These are phyloP conservation scores for Pammene fasciana DNA, from an alignment of 2,888 invertebrate species.

Conservation along the genomic window DNA sequence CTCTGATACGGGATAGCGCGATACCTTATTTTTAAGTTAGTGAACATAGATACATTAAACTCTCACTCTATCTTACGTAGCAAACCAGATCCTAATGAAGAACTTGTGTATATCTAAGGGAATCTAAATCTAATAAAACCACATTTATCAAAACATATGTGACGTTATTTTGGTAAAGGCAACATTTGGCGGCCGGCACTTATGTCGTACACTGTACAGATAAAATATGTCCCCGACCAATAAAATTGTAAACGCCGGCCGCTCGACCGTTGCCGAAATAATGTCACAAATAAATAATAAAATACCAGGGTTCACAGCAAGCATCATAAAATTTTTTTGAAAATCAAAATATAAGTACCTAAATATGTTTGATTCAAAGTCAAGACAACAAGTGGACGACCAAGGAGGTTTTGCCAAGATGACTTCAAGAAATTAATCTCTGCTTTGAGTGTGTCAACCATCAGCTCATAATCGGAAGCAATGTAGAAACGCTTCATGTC, in stretches of 20 bases:
- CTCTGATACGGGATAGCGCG: not conserved
- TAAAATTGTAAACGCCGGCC: no score
- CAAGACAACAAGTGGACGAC: slow-evolving; percentile 97
- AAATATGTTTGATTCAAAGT: slow-evolving; percentile 93
- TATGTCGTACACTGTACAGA: no score
- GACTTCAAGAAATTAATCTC: slow-evolving; percentile 99
- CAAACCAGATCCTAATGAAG: slow-evolving; percentile 3
- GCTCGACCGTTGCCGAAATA: no score
- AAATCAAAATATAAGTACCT: slow-evolving; percentile 85
- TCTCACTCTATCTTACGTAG: slow-evolving; percentile 5
- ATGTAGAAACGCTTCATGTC: slow-evolving; percentile 99
- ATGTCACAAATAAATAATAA: not conserved
- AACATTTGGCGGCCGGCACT: no score
- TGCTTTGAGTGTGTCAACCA: slow-evolving; percentile 98
- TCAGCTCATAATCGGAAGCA: slow-evolving; percentile 98
- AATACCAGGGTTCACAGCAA: slow-evolving; percentile 52
- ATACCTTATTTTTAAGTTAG: slow-evolving; percentile 4
- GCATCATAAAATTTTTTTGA: slow-evolving; percentile 54
- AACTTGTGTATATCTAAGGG: not conserved
- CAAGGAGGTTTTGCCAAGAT: slow-evolving; percentile 98
- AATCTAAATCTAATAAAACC: slow-evolving; percentile 25
- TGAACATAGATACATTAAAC: slow-evolving; percentile 17
- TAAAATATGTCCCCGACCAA: no score
- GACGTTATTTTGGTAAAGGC: no score
- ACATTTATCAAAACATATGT: no score